Evolutionary conservation across 2,113 vertebrate genomes (phyloP).

Genomic region (Halichoerus grypus): DNA sequence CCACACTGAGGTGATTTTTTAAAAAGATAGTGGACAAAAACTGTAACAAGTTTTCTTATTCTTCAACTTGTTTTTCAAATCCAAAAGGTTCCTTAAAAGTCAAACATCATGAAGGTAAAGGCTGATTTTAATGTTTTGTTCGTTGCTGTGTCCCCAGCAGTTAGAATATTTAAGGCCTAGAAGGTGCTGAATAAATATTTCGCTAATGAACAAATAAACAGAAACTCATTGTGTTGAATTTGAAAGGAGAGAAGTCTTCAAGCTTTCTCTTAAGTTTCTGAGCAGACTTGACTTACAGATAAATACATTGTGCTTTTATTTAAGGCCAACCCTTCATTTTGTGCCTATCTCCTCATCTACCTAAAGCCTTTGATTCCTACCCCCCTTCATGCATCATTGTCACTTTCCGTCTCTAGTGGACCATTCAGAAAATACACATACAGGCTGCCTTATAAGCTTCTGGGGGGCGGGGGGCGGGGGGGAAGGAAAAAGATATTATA

Average conservation of each 20-base stretch:
- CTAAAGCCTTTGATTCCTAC: background rate
- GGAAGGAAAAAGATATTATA: background rate
- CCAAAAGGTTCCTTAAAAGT: background rate
- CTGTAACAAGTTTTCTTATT: background rate
- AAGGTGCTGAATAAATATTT: background rate
- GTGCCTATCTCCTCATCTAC: background rate
- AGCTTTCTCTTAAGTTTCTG: background rate
- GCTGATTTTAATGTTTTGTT: background rate
- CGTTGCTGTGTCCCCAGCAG: accelerated
- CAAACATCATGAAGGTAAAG: background rate
- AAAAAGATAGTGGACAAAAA: background rate
- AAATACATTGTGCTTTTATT: background rate
- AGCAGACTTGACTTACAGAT: background rate
- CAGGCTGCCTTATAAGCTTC: background rate
- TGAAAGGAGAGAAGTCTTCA: background rate
- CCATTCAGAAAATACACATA: too few species aligned
- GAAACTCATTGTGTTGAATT: background rate
- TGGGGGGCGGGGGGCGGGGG: accelerated
- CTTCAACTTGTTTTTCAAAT: constrained; percentile 10
- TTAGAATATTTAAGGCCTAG: background rate
- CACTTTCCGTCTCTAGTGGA: background rate
- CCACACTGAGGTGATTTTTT: background rate
- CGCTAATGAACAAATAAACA: background rate
- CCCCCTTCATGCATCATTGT: accelerated
- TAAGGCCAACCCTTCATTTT: background rate